Conservation (phyloP, 1,140 invertebrate genomes). For the Piezodorus guildinii region DNA sequence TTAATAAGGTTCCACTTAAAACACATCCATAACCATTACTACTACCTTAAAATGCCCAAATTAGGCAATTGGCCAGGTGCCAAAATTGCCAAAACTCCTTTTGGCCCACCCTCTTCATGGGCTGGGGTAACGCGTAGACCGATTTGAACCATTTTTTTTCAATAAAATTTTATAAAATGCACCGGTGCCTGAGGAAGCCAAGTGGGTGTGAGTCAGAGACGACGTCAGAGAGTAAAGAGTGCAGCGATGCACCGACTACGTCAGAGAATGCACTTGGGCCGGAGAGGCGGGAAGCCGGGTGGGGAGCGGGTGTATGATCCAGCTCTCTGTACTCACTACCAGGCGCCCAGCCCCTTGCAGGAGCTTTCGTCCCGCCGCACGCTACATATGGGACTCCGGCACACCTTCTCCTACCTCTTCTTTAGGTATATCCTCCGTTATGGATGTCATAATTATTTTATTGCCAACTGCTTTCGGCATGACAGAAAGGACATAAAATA, state of each 20-base stretch:
- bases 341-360: slow-evolving; percentile 3
- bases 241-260: slow-evolving; percentile 17
- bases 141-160: not conserved
- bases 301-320: slow-evolving; percentile 19
- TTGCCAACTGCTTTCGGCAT: too few species aligned
- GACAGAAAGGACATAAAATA: too few species aligned
- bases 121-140: not conserved
- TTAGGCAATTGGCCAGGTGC: not conserved
- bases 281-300: not conserved
- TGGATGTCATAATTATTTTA: too few species aligned
- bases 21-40: too few species aligned
- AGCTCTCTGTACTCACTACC: slow-evolving; percentile 18
- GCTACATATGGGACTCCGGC: not conserved
- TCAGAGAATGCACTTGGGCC: slow-evolving; percentile 18
- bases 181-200: not conserved
- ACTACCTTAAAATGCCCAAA: too few species aligned
- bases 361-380: not conserved
- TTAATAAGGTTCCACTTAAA: too few species aligned
- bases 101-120: not conserved
- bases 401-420: too few species aligned
- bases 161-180: not conserved
- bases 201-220: not conserved
- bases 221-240: not conserved
- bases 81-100: not conserved
- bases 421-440: too few species aligned